These are phyloP conservation scores for Sigmodon hispidus DNA, from an alignment of 2,113 vertebrate species.

Conservation along the genomic window DNA sequence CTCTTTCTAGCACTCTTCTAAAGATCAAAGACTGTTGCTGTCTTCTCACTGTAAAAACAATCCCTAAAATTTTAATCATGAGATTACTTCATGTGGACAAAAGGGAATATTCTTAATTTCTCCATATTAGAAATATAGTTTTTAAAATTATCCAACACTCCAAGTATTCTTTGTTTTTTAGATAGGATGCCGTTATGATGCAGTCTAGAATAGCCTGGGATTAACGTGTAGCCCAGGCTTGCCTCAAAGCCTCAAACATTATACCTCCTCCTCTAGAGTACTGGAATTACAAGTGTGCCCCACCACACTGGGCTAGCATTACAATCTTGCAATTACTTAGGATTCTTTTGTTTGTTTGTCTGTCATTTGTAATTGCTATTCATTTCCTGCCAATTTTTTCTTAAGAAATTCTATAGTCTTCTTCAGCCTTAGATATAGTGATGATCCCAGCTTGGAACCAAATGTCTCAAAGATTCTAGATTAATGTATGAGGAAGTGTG, in stretches of 20 bases:
- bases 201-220: neutral
- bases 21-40: constrained; percentile 11
- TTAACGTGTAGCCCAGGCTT: neutral
- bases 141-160: constrained; percentile 25
- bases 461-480: constrained; percentile 37
- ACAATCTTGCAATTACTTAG: constrained; percentile 4
- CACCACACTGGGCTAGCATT: neutral
- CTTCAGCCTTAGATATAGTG: constrained; percentile 29
- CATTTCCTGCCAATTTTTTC: neutral
- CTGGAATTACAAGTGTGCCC: neutral
- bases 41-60: constrained; percentile 25
- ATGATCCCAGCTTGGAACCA: constrained; percentile 45
- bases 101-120: constrained; percentile 46
- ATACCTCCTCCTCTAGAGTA: neutral
- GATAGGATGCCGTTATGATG: neutral
- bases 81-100: constrained; percentile 47
- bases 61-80: constrained; percentile 4
- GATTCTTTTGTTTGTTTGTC: constrained; percentile 15
- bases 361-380: constrained; percentile 13
- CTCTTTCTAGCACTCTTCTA: neutral
- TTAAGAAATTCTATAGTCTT: constrained; percentile 24
- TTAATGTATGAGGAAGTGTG: neutral
- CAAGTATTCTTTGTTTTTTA: neutral
- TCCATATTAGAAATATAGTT: neutral
- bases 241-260: neutral